Evolutionary conservation across 2,888 invertebrate genomes (phyloP).

Genomic region (Protonemura montana): DNA sequence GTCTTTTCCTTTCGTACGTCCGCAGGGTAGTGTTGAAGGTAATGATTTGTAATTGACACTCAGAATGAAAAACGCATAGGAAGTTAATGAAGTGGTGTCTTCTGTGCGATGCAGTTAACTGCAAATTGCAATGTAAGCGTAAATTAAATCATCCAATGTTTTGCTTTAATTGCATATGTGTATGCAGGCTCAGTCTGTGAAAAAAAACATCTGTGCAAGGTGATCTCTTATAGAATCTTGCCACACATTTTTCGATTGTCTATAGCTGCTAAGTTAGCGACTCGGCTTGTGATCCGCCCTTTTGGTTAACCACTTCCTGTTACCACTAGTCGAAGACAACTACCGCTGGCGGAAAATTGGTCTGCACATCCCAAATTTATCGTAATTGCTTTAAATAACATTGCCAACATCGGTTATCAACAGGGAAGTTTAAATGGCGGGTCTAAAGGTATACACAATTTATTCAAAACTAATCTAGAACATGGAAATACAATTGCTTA

Average conservation of each 20-base stretch:
- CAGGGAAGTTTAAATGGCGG: not conserved
- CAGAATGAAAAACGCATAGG: too few species aligned
- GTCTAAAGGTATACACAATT: not conserved
- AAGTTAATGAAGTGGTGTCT: too few species aligned
- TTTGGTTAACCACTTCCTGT: slow-evolving; percentile 4
- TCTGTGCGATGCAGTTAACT: too few species aligned
- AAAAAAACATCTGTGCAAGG: not conserved
- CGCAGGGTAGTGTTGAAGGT: too few species aligned
- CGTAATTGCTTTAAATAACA: not conserved
- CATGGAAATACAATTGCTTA: not conserved
- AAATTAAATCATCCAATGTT: too few species aligned
- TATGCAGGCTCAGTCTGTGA: too few species aligned
- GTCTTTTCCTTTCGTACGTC: too few species aligned
- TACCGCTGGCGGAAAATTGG: slow-evolving; percentile 9
- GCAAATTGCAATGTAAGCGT: too few species aligned
- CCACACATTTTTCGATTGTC: not conserved
- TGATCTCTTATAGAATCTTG: not conserved
- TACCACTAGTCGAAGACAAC: not conserved
- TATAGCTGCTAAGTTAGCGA: not conserved
- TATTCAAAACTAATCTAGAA: slow-evolving; percentile 9
- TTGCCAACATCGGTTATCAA: not conserved
- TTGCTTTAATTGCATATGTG: too few species aligned
- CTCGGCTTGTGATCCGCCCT: not conserved
- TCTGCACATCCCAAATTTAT: not conserved
- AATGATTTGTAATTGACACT: too few species aligned